Evolutionary conservation across 2,888 invertebrate species (phyloP), one percentile per base, ranked within the genome.

Genomic region (Drosophila anomelani): DNA sequence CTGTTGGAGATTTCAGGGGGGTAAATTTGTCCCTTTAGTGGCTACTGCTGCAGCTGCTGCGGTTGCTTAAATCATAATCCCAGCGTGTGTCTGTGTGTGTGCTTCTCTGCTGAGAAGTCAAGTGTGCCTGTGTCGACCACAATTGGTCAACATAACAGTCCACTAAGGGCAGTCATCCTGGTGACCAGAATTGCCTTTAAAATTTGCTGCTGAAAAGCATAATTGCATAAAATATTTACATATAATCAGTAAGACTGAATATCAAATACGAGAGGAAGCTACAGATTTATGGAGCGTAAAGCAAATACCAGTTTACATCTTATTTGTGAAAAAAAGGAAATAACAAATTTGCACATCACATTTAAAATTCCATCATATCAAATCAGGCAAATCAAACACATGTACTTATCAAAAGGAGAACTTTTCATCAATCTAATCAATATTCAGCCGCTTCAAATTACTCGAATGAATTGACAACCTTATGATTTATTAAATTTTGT

Each of bases 401-500:
- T 46, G 34, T 39, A 34, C 62, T 63, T 39, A 47, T 47, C 13
- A 9, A 15, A 26, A 39, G 32, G 32, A 51, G 29, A 29, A 36
- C 67, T 51, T 44, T 66, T 44, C 43, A 44, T 51, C 51, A 44
- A 29, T 36, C 29, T 26, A 66, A 66, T 66, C 67, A 66, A 43
- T 43, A 66, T 41, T 64, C 47, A 49, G 47, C 13, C 26, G 17
- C 32, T 32, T 26, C 26, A 46, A 67, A 56, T 69, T 39, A 39
- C 26, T 44, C 38, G 55, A 55, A 82, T 80, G 80, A 70, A 80
- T 75, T 68, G 58, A 20, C 63, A 82, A 79, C 70, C 44, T 81
- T 76, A 64, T 85, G 80, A 83, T 83, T 80, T 85, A 77, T 85
- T 62, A 47, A 75, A 83, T 85, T 77, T 77, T 12, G 29, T 47